These are phyloP conservation scores for Andinoacara biseriatus DNA, from an alignment of 2,113 vertebrate genomes.

Conservation along the genomic window DNA sequence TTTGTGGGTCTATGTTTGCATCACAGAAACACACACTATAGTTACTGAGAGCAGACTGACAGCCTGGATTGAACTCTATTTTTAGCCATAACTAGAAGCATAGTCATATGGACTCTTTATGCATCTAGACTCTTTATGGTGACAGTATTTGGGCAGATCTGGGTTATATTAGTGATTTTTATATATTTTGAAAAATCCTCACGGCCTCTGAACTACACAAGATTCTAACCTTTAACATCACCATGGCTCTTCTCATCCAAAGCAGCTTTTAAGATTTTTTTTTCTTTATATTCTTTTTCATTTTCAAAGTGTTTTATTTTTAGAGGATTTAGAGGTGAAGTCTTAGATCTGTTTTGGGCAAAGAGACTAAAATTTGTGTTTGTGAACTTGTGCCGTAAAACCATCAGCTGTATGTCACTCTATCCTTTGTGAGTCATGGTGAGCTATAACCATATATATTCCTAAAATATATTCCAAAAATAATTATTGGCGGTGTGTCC, in stretches of 20 bases:
- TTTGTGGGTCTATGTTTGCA: conserved; percentile 12
- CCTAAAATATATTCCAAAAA: background rate
- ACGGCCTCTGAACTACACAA: conserved; percentile 38
- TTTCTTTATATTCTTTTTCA: conserved; percentile 8
- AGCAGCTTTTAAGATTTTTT: conserved; percentile 13
- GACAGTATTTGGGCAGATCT: conserved; percentile 34
- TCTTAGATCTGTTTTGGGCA: conserved; percentile 30
- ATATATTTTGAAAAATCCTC: conserved; percentile 30
- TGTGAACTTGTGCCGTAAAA: background rate
- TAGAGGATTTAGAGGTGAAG: conserved; percentile 10
- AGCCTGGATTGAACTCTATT: conserved; percentile 38
- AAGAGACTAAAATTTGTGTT: background rate
- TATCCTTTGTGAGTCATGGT: background rate
- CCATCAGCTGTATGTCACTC: conserved; percentile 25
- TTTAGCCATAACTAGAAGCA: conserved; percentile 34
- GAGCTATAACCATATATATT: background rate
- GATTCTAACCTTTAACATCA: conserved; percentile 35
- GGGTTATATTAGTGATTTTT: conserved; percentile 35
- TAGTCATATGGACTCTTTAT: conserved; percentile 12
- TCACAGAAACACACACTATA: conserved; percentile 4
- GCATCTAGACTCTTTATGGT: conserved; percentile 18
- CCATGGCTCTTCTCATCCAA: conserved; percentile 8
- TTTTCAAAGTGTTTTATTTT: conserved; percentile 49
- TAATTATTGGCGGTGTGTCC: background rate
- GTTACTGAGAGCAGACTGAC: conserved; percentile 35